Evolutionary conservation across 23 tunicate species (phyloP), one percentile per base, ranked within the genome.

Genomic region (Trididemnum clinides): DNA sequence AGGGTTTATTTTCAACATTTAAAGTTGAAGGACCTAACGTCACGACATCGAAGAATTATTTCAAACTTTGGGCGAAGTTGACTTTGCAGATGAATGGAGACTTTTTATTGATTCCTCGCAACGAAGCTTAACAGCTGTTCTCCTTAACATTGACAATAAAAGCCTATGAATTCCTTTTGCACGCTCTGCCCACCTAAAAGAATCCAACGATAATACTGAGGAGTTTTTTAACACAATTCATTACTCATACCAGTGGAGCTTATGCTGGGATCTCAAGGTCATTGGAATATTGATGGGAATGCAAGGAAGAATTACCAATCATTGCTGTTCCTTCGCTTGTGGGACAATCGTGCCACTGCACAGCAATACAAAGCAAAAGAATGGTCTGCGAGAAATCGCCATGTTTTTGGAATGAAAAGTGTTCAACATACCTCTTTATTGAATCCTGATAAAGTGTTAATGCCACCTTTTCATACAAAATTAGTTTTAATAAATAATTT

Each of bases 261-360:
- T 63, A n/a, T 7, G 71, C n/a, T 18, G n/a, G 6, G 23, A 63
- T 22, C 71, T 63, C n/a, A 25, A 63, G n/a, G 71, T 63, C 26
- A 63, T 63, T 21, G 71, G 71, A 63, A 63, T 63, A n/a, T 63
- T 63, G 23, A 63, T 63, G 71, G 23, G 71, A 63, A 12, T 63
- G 23, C 71, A 15, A 25, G 71, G 26, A n/a, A 63, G 71, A n/a
- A 10, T 63, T 63, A 63, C 23, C n/a, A 63, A 63, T 5, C 71
- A 44, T 15, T 44, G 54, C n/a, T 21, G 26, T 63, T 63, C 23
- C n/a, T 25, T 10, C n/a, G 28, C n/a, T 63, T 63, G n/a, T 63
- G 71, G 71, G n/a, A 63, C 71, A 63, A n/a, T 63, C 71, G 26
- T 63, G 71, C 23, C 71, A 63, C 71, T 25, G 71, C 71, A n/a